phyloP scores from a whole-genome alignment of 2,113 vertebrate species.

The Percopsis transmontana region DNA sequence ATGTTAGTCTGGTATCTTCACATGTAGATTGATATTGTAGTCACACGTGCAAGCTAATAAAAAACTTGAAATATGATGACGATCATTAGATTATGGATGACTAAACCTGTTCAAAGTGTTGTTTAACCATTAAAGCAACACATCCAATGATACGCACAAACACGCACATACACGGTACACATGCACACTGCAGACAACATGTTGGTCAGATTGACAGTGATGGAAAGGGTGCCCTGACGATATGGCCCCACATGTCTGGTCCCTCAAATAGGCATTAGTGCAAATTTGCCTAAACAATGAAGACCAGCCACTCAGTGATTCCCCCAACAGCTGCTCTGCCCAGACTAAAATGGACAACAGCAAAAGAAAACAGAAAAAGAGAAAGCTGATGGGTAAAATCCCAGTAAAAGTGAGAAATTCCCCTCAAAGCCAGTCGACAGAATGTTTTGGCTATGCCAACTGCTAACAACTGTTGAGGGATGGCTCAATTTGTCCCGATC shows the following conservation, averaged over 20 bases:
- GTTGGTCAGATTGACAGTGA: slow-evolving; percentile 20
- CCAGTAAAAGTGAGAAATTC: slow-evolving; percentile 47
- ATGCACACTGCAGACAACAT: slow-evolving; percentile 8
- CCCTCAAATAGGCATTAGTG: slow-evolving; percentile 54
- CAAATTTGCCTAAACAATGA: slow-evolving; percentile 46
- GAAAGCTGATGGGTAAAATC: slow-evolving; percentile 10
- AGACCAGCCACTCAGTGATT: slow-evolving; percentile 28
- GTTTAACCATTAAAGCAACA: slow-evolving; percentile 10
- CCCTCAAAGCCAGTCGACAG: slow-evolving; percentile 54
- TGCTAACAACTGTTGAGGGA: slow-evolving; percentile 43
- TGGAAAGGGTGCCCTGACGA: slow-evolving; percentile 15
- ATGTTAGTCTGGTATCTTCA: no score
- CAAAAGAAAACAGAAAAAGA: slow-evolving; percentile 2
- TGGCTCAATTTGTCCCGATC: slow-evolving; percentile 12
- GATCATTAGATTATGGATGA: neutral
- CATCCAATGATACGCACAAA: slow-evolving; percentile 1
- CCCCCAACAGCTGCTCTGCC: slow-evolving; percentile 58
- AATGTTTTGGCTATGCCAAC: slow-evolving; percentile 54
- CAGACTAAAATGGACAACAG: slow-evolving; percentile 10
- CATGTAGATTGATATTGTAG: neutral
- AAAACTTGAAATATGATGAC: slow-evolving; percentile 9
- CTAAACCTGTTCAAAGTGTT: slow-evolving; percentile 2
- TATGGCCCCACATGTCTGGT: slow-evolving; percentile 43
- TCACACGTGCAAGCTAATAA: neutral
- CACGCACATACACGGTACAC: slow-evolving; percentile 1